A percentile compares a stretch with the other conserved stretches of the same genome.
These are phyloP conservation scores for Anticlea derivata DNA, from an alignment of 2,888 invertebrate species.

Conservation along the genomic window DNA sequence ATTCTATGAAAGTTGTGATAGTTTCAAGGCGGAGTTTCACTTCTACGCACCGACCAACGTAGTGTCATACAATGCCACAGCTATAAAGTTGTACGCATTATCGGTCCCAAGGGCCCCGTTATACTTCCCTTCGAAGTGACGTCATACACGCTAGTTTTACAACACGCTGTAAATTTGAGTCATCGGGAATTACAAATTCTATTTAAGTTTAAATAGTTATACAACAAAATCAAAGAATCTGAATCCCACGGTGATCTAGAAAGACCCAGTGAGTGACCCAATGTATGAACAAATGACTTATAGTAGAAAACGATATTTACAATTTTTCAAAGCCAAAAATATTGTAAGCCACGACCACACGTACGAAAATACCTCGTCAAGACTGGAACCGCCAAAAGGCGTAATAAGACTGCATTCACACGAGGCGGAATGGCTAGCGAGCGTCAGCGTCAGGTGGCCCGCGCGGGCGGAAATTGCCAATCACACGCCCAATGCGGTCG, in stretches of 20 bases:
- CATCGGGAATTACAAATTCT: constrained; percentile 36
- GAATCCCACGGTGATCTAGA: too few species aligned
- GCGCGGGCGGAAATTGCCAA: constrained; percentile 42
- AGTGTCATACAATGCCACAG: constrained; percentile 2
- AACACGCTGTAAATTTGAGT: constrained; percentile 45
- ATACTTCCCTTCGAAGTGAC: constrained; percentile 38
- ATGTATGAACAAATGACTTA: too few species aligned
- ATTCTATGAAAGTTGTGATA: too few species aligned
- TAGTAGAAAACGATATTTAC: too few species aligned
- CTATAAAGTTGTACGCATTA: constrained; percentile 46
- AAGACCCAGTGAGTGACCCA: too few species aligned
- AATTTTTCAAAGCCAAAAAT: too few species aligned
- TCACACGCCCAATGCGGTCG: constrained; percentile 44
- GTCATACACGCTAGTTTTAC: constrained; percentile 47
- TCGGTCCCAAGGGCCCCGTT: constrained; percentile 45
- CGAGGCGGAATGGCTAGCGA: constrained; percentile 30
- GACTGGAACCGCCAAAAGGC: constrained; percentile 7
- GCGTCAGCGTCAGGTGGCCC: constrained; percentile 37
- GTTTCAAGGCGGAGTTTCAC: constrained; percentile 1
- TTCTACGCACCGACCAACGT: neutral
- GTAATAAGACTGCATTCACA: neutral
- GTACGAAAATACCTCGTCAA: constrained; percentile 10
- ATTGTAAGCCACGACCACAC: constrained; percentile 14
- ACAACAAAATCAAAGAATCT: too few species aligned
- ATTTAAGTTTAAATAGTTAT: constrained; percentile 27